Evolutionary conservation across 2,113 vertebrate genomes (phyloP).

Genomic region (Festucalex cinctus): DNA sequence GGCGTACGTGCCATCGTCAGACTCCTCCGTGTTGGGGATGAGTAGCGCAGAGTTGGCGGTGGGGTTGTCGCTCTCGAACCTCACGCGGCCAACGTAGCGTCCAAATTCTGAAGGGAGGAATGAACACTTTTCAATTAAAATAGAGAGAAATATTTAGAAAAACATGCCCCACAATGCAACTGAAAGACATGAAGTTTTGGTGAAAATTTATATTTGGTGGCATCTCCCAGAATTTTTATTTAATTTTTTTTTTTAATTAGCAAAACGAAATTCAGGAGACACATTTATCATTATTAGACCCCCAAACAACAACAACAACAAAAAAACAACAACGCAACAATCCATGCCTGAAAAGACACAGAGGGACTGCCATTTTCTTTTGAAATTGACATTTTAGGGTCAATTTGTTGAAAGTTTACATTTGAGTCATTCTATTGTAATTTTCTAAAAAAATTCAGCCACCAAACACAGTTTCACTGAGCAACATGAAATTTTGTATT

Average conservation of each 20-base stretch:
- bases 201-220: no score
- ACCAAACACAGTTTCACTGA: no score
- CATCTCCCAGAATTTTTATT: no score
- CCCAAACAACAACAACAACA: not conserved
- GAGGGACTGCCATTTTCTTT: not conserved
- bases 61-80: constrained; percentile 58
- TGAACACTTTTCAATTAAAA: not conserved
- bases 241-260: no score
- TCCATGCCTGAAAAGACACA: no score
- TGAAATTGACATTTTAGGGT: not conserved
- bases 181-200: no score
- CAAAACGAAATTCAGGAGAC: no score
- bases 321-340: no score
- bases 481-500: no score
- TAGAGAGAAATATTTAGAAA: not conserved
- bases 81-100: constrained; percentile 55
- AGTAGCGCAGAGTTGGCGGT: constrained; percentile 58
- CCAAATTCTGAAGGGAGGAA: constrained; percentile 52
- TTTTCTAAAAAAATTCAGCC: no score
- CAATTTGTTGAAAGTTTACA: no score
- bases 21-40: constrained; percentile 57
- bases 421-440: no score
- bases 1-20: constrained; percentile 65
- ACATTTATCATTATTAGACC: not conserved
- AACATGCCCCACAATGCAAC: not conserved